These are phyloP conservation scores for Conistra vaccinii DNA, from an alignment of 2,888 invertebrate genomes.

Conservation along the genomic window DNA sequence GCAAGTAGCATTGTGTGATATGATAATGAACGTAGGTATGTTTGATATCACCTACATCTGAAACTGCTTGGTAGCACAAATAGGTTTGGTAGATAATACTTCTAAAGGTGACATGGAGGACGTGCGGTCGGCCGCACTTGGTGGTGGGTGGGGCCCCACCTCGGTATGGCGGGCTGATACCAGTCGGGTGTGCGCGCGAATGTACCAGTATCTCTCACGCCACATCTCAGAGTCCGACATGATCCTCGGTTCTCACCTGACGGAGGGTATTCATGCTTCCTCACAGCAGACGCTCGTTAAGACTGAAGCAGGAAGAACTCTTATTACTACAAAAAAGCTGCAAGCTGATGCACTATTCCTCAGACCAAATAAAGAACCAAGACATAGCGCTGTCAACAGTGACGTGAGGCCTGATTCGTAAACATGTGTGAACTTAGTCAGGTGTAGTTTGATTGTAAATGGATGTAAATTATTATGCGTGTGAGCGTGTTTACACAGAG, in stretches of 20 bases:
- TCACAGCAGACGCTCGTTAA: background rate
- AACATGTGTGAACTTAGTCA: no score
- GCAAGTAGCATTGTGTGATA: slow-evolving; percentile 31
- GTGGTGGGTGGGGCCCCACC: background rate
- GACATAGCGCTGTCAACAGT: no score
- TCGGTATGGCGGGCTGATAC: background rate
- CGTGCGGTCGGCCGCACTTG: background rate
- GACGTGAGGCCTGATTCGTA: no score
- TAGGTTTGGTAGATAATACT: background rate
- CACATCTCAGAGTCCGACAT: background rate
- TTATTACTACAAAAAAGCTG: slow-evolving; percentile 12
- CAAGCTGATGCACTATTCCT: background rate
- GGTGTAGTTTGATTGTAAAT: no score
- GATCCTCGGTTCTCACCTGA: background rate
- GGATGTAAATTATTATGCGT: no score
- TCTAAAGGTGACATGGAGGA: background rate
- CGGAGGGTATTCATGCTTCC: background rate
- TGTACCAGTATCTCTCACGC: background rate
- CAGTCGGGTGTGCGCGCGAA: background rate
- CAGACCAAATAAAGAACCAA: no score
- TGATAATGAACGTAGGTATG: slow-evolving; percentile 6
- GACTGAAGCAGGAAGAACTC: slow-evolving; percentile 17
- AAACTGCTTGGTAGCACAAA: background rate
- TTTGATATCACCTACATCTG: slow-evolving; percentile 7
- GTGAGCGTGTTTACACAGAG: no score